A percentile compares a stretch with the other conserved stretches of the same genome.
Conservation (phyloP, 1,140 invertebrate genomes). For the Drosophila obscura region DNA sequence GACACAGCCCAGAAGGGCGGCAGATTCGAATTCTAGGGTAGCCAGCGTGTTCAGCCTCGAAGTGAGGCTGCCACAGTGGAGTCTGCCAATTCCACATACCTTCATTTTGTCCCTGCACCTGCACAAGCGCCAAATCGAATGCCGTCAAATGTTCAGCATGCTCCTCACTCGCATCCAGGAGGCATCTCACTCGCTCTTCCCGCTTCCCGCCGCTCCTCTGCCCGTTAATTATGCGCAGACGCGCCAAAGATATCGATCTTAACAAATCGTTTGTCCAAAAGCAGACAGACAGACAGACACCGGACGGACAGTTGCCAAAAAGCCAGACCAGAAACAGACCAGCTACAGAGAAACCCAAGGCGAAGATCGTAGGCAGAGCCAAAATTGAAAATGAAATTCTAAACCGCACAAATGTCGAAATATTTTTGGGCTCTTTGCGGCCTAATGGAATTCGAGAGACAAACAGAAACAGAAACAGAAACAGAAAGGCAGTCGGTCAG, state of each 20-base stretch:
- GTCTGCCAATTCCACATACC: slow-evolving; percentile 1
- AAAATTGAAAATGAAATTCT: slow-evolving; percentile 78
- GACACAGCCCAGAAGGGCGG: slow-evolving; percentile 7
- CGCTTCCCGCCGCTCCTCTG: neutral
- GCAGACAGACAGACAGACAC: slow-evolving; percentile 23
- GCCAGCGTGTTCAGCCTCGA: neutral
- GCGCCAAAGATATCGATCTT: slow-evolving; percentile 80
- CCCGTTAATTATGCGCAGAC: slow-evolving; percentile 72
- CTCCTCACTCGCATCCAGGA: slow-evolving; percentile 24
- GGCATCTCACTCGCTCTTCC: slow-evolving; percentile 10
- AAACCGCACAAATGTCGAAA: slow-evolving; percentile 79
- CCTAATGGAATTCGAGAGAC: slow-evolving; percentile 71
- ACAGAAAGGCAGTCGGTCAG: slow-evolving; percentile 47
- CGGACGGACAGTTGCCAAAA: slow-evolving; percentile 32
- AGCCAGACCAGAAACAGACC: slow-evolving; percentile 4
- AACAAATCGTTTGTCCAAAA: slow-evolving; percentile 80
- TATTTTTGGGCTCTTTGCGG: slow-evolving; percentile 52
- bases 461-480: slow-evolving; percentile 14
- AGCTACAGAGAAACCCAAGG: slow-evolving; percentile 23
- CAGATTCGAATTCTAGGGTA: neutral
- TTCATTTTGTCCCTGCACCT: slow-evolving; percentile 56
- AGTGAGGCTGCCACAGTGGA: neutral
- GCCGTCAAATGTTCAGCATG: slow-evolving; percentile 46
- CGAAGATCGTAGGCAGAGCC: slow-evolving; percentile 3
- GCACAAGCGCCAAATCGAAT: slow-evolving; percentile 53